These are phyloP conservation scores for Calosoma granatense DNA, from an alignment of 1,140 invertebrate genomes.

Conservation along the genomic window DNA sequence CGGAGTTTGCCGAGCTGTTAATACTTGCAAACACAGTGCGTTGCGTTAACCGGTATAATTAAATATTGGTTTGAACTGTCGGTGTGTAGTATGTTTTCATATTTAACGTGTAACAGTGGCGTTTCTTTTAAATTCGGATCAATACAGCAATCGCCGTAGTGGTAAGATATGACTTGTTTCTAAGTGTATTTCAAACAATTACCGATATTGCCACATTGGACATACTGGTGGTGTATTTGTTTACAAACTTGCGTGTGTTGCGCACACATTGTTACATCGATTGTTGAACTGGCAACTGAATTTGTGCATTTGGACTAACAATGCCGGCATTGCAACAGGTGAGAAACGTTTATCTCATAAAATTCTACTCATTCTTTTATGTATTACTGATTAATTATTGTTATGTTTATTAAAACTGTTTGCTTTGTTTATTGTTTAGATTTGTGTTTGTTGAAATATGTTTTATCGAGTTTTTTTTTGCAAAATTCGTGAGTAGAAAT, in stretches of 20 bases:
- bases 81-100: background rate
- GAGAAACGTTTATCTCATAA: too few species aligned
- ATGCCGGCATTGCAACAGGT: slow-evolving; percentile 9
- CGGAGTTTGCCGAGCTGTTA: too few species aligned
- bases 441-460: background rate
- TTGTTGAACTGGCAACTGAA: too few species aligned
- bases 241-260: too few species aligned
- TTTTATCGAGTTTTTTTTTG: too few species aligned
- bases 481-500: too few species aligned
- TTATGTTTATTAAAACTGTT: slow-evolving; percentile 6
- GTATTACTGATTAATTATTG: too few species aligned
- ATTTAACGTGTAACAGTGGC: background rate
- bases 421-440: background rate
- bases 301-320: background rate
- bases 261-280: too few species aligned
- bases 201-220: background rate
- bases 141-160: background rate
- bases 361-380: too few species aligned
- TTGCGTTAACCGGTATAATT: background rate
- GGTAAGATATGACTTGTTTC: slow-evolving; percentile 6
- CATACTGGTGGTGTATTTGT: slow-evolving; percentile 10
- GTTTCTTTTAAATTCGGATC: background rate
- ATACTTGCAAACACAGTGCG: background rate
- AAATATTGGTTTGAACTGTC: background rate
- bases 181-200: background rate